A percentile compares a stretch with the other conserved stretches of the same genome.
Conservation (phyloP, 2,888 invertebrate genomes). For the Plagiodera versicolora region DNA sequence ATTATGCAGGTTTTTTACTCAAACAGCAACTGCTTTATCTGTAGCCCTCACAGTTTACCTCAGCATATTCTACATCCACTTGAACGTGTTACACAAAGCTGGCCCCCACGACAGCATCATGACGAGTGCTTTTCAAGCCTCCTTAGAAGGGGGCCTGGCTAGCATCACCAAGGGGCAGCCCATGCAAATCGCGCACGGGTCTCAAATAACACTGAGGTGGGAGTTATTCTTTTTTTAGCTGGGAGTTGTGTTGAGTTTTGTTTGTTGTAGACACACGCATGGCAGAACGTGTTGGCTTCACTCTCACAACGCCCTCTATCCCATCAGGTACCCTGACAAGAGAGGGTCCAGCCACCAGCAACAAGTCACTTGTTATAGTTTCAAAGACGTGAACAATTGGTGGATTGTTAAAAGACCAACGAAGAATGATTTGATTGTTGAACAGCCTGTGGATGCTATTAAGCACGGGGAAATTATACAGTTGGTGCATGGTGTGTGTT, state of each 20-base stretch:
- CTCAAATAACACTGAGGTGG: constrained; percentile 83
- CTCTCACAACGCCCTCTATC: constrained; percentile 91
- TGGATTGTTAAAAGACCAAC: constrained; percentile 94
- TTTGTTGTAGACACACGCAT: constrained; percentile 86
- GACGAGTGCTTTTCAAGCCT: constrained; percentile 97
- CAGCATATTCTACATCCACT: constrained; percentile 81
- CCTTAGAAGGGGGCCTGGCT: constrained; percentile 89
- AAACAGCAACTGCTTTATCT: constrained; percentile 58
- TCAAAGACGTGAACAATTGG: constrained; percentile 98
- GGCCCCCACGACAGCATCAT: constrained; percentile 96
- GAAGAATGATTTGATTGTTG: constrained; percentile 76
- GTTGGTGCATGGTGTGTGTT: constrained; percentile 75
- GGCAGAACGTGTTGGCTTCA: constrained; percentile 96
- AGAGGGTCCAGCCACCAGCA: constrained; percentile 96
- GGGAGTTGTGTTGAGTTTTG: no score
- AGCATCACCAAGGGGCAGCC: constrained; percentile 94
- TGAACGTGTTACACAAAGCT: constrained; percentile 79
- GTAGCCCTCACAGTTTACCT: constrained; percentile 75
- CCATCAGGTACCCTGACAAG: constrained; percentile 85
- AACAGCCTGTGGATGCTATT: constrained; percentile 75
- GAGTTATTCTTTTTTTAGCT: constrained; percentile 9
- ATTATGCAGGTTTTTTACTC: constrained; percentile 52
- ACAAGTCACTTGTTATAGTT: constrained; percentile 92
- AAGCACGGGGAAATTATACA: constrained; percentile 92
- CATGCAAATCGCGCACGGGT: constrained; percentile 87